Base-by-base conservation (phyloP, 2,888 invertebrate genomes). In the Coleophora deauratella region DNA sequence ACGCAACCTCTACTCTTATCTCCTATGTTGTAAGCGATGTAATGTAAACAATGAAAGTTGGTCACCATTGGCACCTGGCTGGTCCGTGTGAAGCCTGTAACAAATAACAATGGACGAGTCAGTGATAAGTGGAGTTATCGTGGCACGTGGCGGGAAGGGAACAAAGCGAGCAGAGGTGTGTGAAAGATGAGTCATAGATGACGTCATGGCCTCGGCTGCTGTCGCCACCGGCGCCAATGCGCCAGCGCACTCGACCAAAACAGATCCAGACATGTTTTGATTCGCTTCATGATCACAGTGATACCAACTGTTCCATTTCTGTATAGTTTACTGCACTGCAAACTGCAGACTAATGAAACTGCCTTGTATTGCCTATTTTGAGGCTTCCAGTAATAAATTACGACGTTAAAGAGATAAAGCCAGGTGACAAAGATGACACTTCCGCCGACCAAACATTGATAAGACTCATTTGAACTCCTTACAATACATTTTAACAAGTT, bases 201-300 rank as follows among this genome's bases (percentile, higher is more conserved):
- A 37, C 35, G 35, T 10, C 28, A 27, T 40, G 41, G 42, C 21
- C 13, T 43, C 45, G 44, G 37, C 10, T 34, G 34, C 31, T 43
- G 45, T 44, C 44, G 45, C 44, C 41, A 43, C 37, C 37, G 41
- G 38, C 40, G 36, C 42, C n/a, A 6, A 21, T 13, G 14, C 42
- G 40, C 36, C 13, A 35, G 40, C 38, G 33, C 43, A 28, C 40
- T 36, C 38, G 35, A 32, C 40, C 40, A 34, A 37, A 43, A 38
- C 40, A 13, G 11, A 38, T 35, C 11, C 43, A 14, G 34, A 21
- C 34, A 38, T 33, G 33, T 38, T 39, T 36, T 40, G 40, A 37
- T 40, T 32, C 40, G 40, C 37, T 37, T 33, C 43, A 33, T 43
- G 40, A 28, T 37, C 43, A 34, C 35, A 21, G 21, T 6, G 21